These are phyloP conservation scores for Oxygymnocypris stewartii DNA, from an alignment of 2,113 vertebrate species.

Conservation along the genomic window DNA sequence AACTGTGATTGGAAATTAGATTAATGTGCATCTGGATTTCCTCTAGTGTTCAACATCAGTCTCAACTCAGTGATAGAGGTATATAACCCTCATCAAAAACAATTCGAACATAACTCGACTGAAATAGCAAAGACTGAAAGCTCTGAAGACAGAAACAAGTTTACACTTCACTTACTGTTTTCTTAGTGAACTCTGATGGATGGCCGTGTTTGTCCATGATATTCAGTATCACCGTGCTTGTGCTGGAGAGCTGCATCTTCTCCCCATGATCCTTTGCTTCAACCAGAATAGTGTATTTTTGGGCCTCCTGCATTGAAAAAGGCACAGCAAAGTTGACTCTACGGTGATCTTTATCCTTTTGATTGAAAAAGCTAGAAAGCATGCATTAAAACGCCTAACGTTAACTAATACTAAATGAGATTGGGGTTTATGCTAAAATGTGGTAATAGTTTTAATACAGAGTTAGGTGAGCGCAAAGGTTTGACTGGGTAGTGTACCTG, in stretches of 20 bases:
- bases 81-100: not conserved
- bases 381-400: not conserved
- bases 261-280: constrained; percentile 65
- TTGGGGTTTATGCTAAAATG: no score
- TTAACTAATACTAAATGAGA: no score
- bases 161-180: constrained; percentile 56
- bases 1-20: no score
- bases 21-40: fast-evolving
- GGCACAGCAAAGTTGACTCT: not conserved
- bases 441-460: no score
- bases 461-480: no score
- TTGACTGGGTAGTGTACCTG: no score
- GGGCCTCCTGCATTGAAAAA: constrained; percentile 50
- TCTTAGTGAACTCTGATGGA: constrained; percentile 55
- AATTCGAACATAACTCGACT: not conserved
- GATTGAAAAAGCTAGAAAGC: no score
- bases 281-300: constrained; percentile 63
- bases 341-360: not conserved
- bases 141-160: not conserved
- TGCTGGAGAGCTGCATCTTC: constrained; percentile 55
- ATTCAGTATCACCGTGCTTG: constrained; percentile 60
- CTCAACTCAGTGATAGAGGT: not conserved
- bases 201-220: constrained; percentile 67
- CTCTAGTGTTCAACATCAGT: no score
- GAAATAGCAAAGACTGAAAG: not conserved